Evolutionary conservation across 2,113 vertebrate species (phyloP).

Genomic region (Gadus chalcogrammus): DNA sequence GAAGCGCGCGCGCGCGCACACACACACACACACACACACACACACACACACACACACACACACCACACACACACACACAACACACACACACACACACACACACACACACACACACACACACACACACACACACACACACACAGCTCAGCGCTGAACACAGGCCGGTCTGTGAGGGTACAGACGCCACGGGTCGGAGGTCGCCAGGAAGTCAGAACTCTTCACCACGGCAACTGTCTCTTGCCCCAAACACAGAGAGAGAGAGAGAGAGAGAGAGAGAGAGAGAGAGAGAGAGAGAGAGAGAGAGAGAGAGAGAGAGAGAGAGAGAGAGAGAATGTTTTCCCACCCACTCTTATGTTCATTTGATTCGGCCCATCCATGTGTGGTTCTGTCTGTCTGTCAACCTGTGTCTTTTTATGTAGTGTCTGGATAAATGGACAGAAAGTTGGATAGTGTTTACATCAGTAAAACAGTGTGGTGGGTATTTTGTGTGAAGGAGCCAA

Average conservation of each 20-base stretch:
- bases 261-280: too few species aligned
- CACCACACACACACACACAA: too few species aligned
- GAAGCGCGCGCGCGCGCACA: neutral
- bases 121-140: constrained; percentile 9
- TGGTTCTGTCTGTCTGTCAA: neutral
- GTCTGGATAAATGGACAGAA: too few species aligned
- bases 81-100: too few species aligned
- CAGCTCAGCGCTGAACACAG: neutral
- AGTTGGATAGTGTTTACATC: too few species aligned
- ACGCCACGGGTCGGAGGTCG: too few species aligned
- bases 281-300: too few species aligned
- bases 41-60: neutral
- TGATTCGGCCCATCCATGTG: neutral
- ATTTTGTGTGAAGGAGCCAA: too few species aligned
- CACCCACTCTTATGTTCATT: neutral
- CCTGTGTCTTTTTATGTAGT: neutral
- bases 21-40: constrained; percentile 1
- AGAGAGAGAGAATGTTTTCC: too few species aligned
- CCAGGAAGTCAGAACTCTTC: neutral
- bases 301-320: too few species aligned
- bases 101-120: too few species aligned
- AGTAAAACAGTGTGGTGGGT: too few species aligned
- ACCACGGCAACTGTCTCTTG: neutral
- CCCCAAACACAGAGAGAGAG: neutral
- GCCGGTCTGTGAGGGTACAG: neutral